Base-by-base conservation (phyloP, 1,140 invertebrate species). In the Galleria mellonella region DNA sequence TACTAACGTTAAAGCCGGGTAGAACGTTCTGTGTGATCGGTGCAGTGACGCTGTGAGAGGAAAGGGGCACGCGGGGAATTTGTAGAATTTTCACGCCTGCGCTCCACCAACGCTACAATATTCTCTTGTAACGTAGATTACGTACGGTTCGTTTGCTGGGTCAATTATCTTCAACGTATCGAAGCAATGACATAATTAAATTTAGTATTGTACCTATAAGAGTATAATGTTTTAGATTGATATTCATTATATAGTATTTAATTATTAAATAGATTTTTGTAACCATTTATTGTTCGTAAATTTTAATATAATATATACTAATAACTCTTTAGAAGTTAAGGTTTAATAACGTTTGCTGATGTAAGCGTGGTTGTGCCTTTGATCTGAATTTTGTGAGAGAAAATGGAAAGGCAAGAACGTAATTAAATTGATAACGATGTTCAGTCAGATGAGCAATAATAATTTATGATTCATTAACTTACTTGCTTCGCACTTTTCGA, bases 141-240 rank as follows among this genome's bases (percentile, higher is more conserved):
- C 17, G 17, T 23, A 23, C 56, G 62, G 56, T 69, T 73, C 68
- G 62, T 72, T 72, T 70, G 60, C 70, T 65, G 58, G 51, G 47
- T 67, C 72, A 73, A 75, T 79, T 79, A 72, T 71, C 52, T 72
- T 49, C 47, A 54, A 54, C 59, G 51, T 67, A 72, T 69, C 62
- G 57, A 47, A 58, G 55, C 39, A 15, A 41, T 32, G 42, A 35
- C 30, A 35, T 45, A 45, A 46, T 23, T 23, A 23, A 23, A 23
- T 23, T 23, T 6, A 23, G 6, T 23, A 23, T 6, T 23, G 17
- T 23, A 23, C 17, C 17, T 23, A 23, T 6, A 23, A 23, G 17
- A 2, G 6, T 23, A n/a, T 23, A 23, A 23, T 23, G 2, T 23
- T 23, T 23, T 23, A 23, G 17, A 23, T 23, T 23, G 17, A 23